A percentile compares a stretch with the other conserved stretches of the same genome.
phyloP scores from a whole-genome alignment of 2,113 vertebrate genomes.

The Zosterops hypoxanthus region DNA sequence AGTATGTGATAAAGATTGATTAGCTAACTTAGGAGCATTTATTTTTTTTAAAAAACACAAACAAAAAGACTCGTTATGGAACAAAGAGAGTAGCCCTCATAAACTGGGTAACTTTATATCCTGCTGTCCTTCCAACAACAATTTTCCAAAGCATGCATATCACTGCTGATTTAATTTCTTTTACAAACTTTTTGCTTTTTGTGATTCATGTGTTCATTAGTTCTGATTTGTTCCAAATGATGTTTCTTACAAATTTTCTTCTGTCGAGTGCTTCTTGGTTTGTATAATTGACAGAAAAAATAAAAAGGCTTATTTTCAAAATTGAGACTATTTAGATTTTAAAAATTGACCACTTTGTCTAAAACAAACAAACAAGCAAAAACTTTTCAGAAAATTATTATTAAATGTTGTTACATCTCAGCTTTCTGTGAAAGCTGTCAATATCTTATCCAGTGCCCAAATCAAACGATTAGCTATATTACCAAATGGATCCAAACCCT shows the following conservation, averaged over 20 bases:
- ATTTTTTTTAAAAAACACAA: neutral
- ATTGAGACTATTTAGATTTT: neutral
- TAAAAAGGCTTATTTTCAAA: neutral
- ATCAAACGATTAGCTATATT: neutral
- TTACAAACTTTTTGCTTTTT: neutral
- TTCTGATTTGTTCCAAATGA: neutral
- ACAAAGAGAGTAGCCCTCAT: neutral
- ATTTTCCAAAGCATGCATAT: neutral
- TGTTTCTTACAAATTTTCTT: neutral
- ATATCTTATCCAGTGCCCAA: neutral
- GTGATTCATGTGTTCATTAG: accelerated
- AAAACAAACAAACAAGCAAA: neutral
- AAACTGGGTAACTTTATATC: neutral
- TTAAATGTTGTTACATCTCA: neutral
- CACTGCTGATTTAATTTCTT: neutral
- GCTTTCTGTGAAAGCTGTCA: neutral
- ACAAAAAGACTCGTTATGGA: neutral
- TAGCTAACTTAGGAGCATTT: neutral
- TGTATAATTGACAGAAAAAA: neutral
- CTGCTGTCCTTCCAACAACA: neutral
- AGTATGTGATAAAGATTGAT: neutral
- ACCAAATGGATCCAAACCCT: neutral
- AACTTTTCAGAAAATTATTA: neutral
- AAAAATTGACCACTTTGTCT: neutral
- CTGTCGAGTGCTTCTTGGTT: neutral